These are phyloP conservation scores for Abscondita cerata DNA, from an alignment of 2,888 invertebrate genomes.

Conservation along the genomic window DNA sequence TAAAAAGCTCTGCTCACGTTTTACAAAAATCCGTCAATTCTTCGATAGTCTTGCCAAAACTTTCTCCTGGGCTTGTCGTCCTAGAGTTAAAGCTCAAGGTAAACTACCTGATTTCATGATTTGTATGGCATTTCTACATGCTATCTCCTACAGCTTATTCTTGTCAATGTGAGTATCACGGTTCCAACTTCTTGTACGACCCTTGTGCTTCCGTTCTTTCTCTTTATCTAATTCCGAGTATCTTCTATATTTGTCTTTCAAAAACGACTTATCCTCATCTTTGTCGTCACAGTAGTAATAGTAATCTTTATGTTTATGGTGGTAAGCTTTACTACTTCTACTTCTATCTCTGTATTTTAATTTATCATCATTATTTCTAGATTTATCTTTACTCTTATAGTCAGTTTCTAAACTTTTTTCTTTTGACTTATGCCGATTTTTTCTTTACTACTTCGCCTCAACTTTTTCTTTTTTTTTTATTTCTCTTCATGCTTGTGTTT, in stretches of 20 bases:
- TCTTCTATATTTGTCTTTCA: slow-evolving; percentile 46
- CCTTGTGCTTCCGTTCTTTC: slow-evolving; percentile 31
- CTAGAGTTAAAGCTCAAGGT: slow-evolving; percentile 74
- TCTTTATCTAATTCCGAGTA: slow-evolving; percentile 42
- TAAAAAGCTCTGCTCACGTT: slow-evolving; percentile 82
- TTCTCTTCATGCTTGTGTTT: slow-evolving; percentile 24
- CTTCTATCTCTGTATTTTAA: slow-evolving; percentile 19
- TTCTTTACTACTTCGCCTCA: slow-evolving; percentile 27
- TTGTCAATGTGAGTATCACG: slow-evolving; percentile 75
- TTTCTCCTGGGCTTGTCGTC: slow-evolving; percentile 75
- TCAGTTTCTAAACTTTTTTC: slow-evolving; percentile 24
- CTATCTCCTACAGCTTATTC: slow-evolving; percentile 91
- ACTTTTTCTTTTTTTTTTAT: slow-evolving; percentile 27
- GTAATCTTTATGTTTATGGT: slow-evolving; percentile 57
- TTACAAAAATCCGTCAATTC: slow-evolving; percentile 95
- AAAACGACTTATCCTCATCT: slow-evolving; percentile 56
- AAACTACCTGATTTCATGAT: slow-evolving; percentile 87
- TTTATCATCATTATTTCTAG: slow-evolving; percentile 18
- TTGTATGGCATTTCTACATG: slow-evolving; percentile 88
- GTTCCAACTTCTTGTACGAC: slow-evolving; percentile 28
- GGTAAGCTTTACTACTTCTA: slow-evolving; percentile 31
- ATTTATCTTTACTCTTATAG: slow-evolving; percentile 37
- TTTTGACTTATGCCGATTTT: slow-evolving; percentile 38
- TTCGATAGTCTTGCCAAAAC: slow-evolving; percentile 87
- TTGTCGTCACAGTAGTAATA: slow-evolving; percentile 51